Conservation (phyloP, 2,797 vertebrate species). For the Diplodus sargus region DNA sequence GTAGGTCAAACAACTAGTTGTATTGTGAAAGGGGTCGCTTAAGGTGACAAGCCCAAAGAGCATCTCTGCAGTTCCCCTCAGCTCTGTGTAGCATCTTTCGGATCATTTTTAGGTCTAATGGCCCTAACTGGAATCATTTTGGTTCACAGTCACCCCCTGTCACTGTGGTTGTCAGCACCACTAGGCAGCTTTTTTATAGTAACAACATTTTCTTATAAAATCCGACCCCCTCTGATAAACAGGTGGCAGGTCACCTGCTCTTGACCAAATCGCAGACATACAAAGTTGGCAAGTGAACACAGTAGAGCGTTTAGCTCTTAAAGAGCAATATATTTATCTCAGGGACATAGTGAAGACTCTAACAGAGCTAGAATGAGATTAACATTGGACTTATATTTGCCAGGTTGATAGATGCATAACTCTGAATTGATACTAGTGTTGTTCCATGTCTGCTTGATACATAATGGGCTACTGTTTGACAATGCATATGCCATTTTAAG, state of each 20-base stretch:
- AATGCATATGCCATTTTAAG: not conserved
- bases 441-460: not conserved
- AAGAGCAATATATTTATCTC: not conserved
- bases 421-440: not conserved
- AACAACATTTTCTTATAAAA: not conserved
- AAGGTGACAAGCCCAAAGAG: not conserved
- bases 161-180: constrained; percentile 8
- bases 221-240: not conserved
- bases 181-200: not conserved
- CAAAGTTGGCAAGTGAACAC: constrained; percentile 1
- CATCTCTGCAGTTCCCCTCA: not conserved
- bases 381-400: not conserved
- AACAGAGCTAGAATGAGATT: not conserved
- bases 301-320: not conserved
- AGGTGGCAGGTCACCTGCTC: not conserved
- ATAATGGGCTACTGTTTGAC: not conserved
- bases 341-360: not conserved
- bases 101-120: no score
- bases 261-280: not conserved
- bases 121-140: not conserved
- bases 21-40: not conserved
- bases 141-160: not conserved
- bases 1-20: not conserved
- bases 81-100: not conserved
- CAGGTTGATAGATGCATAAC: not conserved